These are phyloP conservation scores for Protobothrops mucrosquamatus DNA, from an alignment of 2,113 vertebrate species.

Conservation along the genomic window DNA sequence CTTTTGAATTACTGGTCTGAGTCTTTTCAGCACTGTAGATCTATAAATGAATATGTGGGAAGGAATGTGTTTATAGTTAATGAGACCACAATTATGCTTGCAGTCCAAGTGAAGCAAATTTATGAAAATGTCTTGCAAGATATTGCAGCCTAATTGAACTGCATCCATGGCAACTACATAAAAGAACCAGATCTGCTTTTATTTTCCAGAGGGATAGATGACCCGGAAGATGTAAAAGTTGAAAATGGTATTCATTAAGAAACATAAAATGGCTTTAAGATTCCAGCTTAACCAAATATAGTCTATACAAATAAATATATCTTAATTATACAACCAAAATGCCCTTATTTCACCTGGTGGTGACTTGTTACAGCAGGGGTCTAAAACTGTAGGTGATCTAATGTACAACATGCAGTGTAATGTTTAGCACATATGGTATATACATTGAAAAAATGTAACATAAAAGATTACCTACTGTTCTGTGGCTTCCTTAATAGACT, in stretches of 20 bases:
- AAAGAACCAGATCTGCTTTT: background rate
- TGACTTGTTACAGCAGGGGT: constrained; percentile 54
- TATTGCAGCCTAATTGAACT: background rate
- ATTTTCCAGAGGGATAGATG: background rate
- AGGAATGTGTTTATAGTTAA: background rate
- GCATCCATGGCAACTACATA: background rate
- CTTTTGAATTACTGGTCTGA: background rate
- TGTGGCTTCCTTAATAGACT: constrained; percentile 64
- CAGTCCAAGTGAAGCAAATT: background rate
- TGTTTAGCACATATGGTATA: constrained; percentile 57
- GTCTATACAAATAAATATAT: constrained; percentile 28
- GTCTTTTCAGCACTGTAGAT: background rate
- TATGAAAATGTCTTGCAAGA: background rate
- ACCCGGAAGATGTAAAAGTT: background rate
- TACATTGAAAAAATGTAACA: constrained; percentile 55
- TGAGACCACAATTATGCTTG: background rate
- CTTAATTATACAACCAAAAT: constrained; percentile 57
- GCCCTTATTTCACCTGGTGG: constrained; percentile 49
- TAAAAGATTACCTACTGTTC: constrained; percentile 65
- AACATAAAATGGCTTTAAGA: background rate
- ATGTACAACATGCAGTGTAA: constrained; percentile 48
- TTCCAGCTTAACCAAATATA: constrained; percentile 47
- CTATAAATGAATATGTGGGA: background rate
- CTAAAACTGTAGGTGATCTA: constrained; percentile 46
- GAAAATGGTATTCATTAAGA: background rate